phyloP scores from a whole-genome alignment of 2,888 invertebrate species.

The Sthenelais limicola region DNA sequence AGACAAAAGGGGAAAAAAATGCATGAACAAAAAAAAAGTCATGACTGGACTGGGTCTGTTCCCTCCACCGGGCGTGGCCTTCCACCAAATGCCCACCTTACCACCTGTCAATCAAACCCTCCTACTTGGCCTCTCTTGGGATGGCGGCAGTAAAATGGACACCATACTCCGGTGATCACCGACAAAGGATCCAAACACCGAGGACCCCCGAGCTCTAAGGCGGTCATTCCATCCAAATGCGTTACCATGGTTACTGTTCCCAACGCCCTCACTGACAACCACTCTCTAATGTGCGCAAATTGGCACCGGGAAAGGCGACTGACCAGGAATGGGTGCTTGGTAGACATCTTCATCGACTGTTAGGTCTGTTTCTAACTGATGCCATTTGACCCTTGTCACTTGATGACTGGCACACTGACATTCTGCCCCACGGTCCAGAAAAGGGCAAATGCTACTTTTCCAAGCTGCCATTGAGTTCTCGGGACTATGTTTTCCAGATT shows the following conservation, averaged over 20 bases:
- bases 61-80: slow-evolving; percentile 18
- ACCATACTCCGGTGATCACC: slow-evolving; percentile 32
- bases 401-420: background rate
- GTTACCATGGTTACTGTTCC: slow-evolving; percentile 27
- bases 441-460: slow-evolving; percentile 16
- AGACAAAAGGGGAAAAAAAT: no score
- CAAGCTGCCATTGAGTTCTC: no score
- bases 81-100: background rate
- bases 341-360: slow-evolving; percentile 23
- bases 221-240: slow-evolving; percentile 15
- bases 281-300: slow-evolving; percentile 36
- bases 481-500: no score
- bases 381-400: slow-evolving; percentile 21
- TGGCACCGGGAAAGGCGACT: slow-evolving; percentile 18
- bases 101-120: slow-evolving; percentile 24
- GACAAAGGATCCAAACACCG: slow-evolving; percentile 15
- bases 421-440: slow-evolving; percentile 20
- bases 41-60: no score
- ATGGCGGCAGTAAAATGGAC: slow-evolving; percentile 17
- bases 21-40: no score
- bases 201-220: slow-evolving; percentile 20
- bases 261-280: slow-evolving; percentile 25
- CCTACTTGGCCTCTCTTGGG: background rate
- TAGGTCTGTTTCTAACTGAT: background rate
- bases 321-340: background rate